Evolutionary conservation across 2,797 vertebrate genomes (phyloP), one percentile per base, ranked within the genome.

Genomic region (Nannoperca obscura): DNA sequence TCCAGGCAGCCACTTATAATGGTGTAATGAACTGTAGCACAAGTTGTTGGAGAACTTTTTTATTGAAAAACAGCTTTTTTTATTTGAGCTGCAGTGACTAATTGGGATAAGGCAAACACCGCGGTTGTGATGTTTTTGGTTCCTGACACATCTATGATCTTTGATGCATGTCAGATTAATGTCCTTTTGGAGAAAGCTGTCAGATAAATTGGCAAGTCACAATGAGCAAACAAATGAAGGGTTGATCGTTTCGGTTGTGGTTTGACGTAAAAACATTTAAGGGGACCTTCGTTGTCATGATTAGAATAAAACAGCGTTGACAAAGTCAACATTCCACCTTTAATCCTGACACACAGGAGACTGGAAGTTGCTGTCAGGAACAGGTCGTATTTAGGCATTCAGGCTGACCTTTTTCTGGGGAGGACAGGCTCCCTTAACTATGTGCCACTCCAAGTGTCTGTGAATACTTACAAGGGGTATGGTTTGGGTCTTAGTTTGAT

Each of bases 21-120:
- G 46, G 55, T 55, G 78, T 78, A 85, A 86, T 88, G 74, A 81
- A 88, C 71, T 71, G 69, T 27, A 64, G 81, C 53, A 22, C 66
- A 30, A 70, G 54, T 79, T 71, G 73, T 44, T 42, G 54, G 40
- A 59, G n/a, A 69, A 76, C 36, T 38, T 67, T 64, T 73, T 62
- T 54, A 42, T 71, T 50, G 65, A 17, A 32, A 70, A 47, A 66
- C 57, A 22, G 66, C 63, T 47, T 66, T 47, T 72, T 74, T 71
- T 63, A 38, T 81, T 38, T 44, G 58, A 68, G 36, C 54, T 9
- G 58, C 58, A 22, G 34, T 46, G 38, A 54, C 10, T 70, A 59
- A 72, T 71, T 79, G 38, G 54, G 19, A 69, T 14, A 9, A 59
- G 34, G 27, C 9, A 15, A 74, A 72, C 12, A 17, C 42, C 40